Conservation (phyloP, 2,113 vertebrate genomes). For the Chloropsis cyanopogon region DNA sequence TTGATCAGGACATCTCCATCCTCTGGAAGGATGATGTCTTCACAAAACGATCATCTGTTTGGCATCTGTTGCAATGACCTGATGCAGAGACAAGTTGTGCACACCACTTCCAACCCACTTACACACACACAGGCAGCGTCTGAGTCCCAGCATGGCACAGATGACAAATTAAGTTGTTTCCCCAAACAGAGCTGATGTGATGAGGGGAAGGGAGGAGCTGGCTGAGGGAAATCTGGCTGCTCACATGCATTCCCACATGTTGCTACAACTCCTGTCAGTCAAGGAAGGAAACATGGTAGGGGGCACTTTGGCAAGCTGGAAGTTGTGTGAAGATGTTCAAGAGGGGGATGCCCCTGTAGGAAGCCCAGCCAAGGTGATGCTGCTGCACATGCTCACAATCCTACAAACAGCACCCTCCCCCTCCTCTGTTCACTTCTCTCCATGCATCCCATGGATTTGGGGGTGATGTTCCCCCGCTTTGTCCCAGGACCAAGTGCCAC, state of each 20-base stretch:
- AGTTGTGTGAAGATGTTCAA: background rate
- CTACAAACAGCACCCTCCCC: background rate
- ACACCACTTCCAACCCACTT: background rate
- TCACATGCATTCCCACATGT: background rate
- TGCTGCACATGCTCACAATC: accelerated
- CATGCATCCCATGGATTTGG: accelerated
- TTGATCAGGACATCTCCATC: background rate
- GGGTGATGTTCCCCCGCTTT: accelerated
- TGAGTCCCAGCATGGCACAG: background rate
- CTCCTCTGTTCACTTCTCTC: background rate
- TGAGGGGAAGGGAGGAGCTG: background rate
- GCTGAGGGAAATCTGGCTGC: background rate
- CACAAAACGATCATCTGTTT: background rate
- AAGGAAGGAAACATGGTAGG: background rate
- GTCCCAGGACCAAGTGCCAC: background rate
- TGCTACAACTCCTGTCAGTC: background rate
- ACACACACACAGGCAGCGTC: accelerated
- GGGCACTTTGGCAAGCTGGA: background rate
- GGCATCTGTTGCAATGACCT: conserved; percentile 28
- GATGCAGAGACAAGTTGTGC: background rate
- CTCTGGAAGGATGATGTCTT: background rate
- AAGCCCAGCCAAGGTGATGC: background rate
- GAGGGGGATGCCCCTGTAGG: background rate
- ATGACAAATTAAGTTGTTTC: background rate
- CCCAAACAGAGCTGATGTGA: background rate